Percentiles rank a stretch among this genome's conserved stretches.
These are phyloP conservation scores for Drosophila bipectinata DNA, from an alignment of 1,140 invertebrate genomes.

Conservation along the genomic window DNA sequence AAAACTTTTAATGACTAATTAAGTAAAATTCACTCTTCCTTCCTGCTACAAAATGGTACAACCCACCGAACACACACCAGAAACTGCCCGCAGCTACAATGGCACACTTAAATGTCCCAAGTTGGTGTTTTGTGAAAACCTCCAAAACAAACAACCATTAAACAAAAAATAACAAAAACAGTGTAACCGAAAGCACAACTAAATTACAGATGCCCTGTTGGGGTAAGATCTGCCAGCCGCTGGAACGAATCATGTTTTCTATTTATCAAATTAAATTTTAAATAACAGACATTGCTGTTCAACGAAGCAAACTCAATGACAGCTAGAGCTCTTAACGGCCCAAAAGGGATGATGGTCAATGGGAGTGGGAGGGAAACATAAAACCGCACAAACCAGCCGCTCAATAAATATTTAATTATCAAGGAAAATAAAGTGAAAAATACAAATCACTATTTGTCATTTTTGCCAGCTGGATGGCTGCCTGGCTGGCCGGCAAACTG, in stretches of 20 bases:
- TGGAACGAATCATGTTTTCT: slow-evolving; percentile 42
- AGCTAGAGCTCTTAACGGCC: slow-evolving; percentile 36
- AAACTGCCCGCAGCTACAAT: slow-evolving; percentile 37
- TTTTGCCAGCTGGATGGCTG: slow-evolving; percentile 19
- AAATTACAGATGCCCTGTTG: slow-evolving; percentile 29
- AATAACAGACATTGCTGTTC: slow-evolving; percentile 40
- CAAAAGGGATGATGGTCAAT: neutral
- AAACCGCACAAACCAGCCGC: slow-evolving; percentile 41
- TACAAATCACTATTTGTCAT: slow-evolving; percentile 65
- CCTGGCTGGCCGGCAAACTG: slow-evolving; percentile 4
- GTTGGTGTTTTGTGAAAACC: slow-evolving; percentile 35
- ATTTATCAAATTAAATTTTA: slow-evolving; percentile 76
- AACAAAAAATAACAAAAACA: slow-evolving; percentile 20
- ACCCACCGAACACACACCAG: slow-evolving; percentile 13
- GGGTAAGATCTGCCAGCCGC: slow-evolving; percentile 5
- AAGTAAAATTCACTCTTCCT: slow-evolving; percentile 33
- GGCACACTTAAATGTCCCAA: slow-evolving; percentile 48
- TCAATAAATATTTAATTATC: slow-evolving; percentile 78
- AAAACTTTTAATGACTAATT: slow-evolving; percentile 75
- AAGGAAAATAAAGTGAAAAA: slow-evolving; percentile 37
- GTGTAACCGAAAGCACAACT: neutral
- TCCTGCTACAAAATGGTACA: slow-evolving; percentile 14
- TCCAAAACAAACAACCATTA: slow-evolving; percentile 30
- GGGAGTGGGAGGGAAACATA: slow-evolving; percentile 12
- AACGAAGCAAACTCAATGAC: slow-evolving; percentile 61